A percentile compares a stretch with the other conserved stretches of the same genome.
These are phyloP conservation scores for Clarias fuscus DNA, from an alignment of 2,797 vertebrate genomes.

Conservation along the genomic window DNA sequence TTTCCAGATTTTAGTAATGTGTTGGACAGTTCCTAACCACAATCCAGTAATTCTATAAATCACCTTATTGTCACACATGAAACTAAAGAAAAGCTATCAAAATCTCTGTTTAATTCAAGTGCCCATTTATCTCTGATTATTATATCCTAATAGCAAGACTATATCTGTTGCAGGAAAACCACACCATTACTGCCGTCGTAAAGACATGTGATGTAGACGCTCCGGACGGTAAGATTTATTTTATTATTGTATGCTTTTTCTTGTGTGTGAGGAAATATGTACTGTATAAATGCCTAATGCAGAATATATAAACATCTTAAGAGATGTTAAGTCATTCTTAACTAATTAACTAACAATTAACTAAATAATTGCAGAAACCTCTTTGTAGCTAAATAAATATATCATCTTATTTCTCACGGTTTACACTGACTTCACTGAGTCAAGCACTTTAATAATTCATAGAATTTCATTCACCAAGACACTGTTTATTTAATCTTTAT, in stretches of 20 bases:
- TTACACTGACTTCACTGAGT: neutral
- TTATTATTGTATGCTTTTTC: neutral
- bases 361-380: neutral
- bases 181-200: constrained; percentile 71
- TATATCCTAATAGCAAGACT: constrained; percentile 75
- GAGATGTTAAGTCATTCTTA: neutral
- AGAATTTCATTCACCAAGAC: too few species aligned
- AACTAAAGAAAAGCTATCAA: neutral
- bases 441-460: too few species aligned
- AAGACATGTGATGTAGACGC: constrained; percentile 91
- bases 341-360: too few species aligned
- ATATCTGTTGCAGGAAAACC: constrained; percentile 71
- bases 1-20: too few species aligned
- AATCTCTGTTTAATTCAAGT: neutral
- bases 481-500: too few species aligned
- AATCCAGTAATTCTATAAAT: too few species aligned
- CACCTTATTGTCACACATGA: too few species aligned
- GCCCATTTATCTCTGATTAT: constrained; percentile 23
- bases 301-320: neutral
- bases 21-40: too few species aligned
- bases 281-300: neutral
- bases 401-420: neutral
- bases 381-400: neutral
- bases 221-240: constrained; percentile 83
- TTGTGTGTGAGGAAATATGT: too few species aligned